phyloP scores from a whole-genome alignment of 1,140 invertebrate genomes.

The Agraylea sexmaculata region DNA sequence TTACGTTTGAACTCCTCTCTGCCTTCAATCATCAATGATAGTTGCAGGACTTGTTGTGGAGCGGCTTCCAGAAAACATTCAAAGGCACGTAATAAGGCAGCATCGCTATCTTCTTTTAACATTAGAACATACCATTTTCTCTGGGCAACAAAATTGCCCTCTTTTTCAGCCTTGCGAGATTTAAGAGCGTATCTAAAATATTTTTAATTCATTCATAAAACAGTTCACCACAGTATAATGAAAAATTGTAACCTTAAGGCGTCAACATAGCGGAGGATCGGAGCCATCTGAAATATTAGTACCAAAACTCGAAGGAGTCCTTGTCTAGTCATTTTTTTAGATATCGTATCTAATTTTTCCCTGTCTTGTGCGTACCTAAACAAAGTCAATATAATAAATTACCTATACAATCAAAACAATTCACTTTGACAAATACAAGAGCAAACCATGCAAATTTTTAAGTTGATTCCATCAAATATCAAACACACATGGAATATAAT shows the following conservation, averaged over 20 bases:
- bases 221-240: not conserved
- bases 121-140: conserved; percentile 58
- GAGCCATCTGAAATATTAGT: conserved; percentile 49
- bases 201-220: not conserved
- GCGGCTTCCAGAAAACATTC: conserved; percentile 86
- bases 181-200: conserved; percentile 44
- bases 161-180: conserved; percentile 38
- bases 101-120: conserved; percentile 75
- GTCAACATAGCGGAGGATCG: conserved; percentile 50
- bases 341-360: conserved; percentile 30
- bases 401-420: no score
- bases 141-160: conserved; percentile 32
- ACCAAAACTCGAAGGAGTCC: conserved; percentile 45
- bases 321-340: conserved; percentile 41
- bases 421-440: no score
- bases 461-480: no score
- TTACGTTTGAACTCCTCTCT: conserved; percentile 34
- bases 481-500: no score
- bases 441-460: no score
- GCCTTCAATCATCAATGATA: conserved; percentile 49
- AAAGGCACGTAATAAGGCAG: conserved; percentile 70
- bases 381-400: conserved; percentile 16
- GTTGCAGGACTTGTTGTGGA: conserved; percentile 75
- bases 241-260: conserved; percentile 38
- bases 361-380: conserved; percentile 37